Base-by-base conservation (phyloP, 2,797 vertebrate species). In the Choloepus didactylus region DNA sequence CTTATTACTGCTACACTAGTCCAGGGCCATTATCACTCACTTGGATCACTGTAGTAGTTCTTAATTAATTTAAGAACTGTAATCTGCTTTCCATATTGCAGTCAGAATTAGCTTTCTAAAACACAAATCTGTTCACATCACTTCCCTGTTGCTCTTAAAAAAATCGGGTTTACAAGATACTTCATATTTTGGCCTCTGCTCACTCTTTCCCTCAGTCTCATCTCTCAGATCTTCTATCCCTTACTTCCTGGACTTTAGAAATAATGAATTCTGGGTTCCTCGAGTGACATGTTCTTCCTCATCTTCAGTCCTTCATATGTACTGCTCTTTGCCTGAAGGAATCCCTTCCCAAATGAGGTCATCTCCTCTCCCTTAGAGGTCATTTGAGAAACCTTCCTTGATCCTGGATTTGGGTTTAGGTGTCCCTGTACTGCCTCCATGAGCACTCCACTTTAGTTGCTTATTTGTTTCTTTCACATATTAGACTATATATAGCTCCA, bases 61-160 rank as follows among this genome's bases (percentile, higher is more conserved):
- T 12, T 72, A 75, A 72, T 86, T 88, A 60, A 69, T 85, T 85
- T 51, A 70, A 49, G 46, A 49, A 49, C 46, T 49, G 46, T 49
- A 49, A 49, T 59, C 21, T 94, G 46, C 19, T 3, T 49, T 49
- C 46, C 46, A 49, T 49, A 49, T 49, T 49, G 46, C 46, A 49
- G 46, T 35, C 35, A 35, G 35, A 35, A 35, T 35, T 35, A 35
- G 35, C 35, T 35, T 35, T 85, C 60, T 21, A 86, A 51, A 85
- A 69, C 59, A 44, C 46, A 91, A 41, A 31, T 56, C 19, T 62
- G 4, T 72, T 82, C 38, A n/a, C 81, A 35, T 3, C 59, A 8
- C 91, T 81, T 93, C 87, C 59, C 69, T 72, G 0, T 77, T 90
- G 23, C 54, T 38, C 69, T 89, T 90, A 54, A 64, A 59, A 83